Evolutionary conservation across 2,888 invertebrate species (phyloP), one percentile per base, ranked within the genome.

Genomic region (Aspidiotus rigidus): DNA sequence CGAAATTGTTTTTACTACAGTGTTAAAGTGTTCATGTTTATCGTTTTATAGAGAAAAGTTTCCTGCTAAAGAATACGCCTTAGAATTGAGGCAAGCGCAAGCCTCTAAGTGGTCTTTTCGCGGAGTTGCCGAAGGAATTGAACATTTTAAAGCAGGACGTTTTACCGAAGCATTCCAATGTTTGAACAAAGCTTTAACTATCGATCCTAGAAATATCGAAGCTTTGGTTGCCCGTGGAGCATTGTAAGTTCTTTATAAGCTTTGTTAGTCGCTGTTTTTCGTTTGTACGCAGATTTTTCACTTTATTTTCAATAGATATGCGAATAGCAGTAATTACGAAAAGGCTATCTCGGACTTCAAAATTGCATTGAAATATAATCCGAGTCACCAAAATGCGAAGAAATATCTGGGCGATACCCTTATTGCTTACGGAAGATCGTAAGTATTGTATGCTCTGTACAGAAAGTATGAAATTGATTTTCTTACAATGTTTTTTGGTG

Each of bases 271-370:
- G 40, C n/a, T 70, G 40, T 69, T 66, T 39, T 70, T 28, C 40
- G 67, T 69, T 28, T 69, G 41, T 13, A 41, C 1, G 42, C 49
- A 62, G 28, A 28, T n/a, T 62, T 11, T 41, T 16, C 13, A 39
- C 2, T 1, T 2, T 39, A 66, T 70, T 70, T 76, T 44, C 75
- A 1, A 28, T 5, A 84, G 84, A 72, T 83, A 91, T 77, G 96
- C 96, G 11, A 96, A 96, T 78, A 91, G 90, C 77, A 93, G 93
- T 73, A 93, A 89, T 75, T 95, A 93, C 79, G 87, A 90, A 75
- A 92, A 92, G 77, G 96, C 96, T 0, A 90, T 96, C 73, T 90
- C 91, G 75, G 96, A 97, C 78, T 94, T 97, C 79, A 93, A 95
- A 79, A 88, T 88, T 28, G 95, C 96, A 7, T 79, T 96, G 54